Conservation (phyloP, 2,113 vertebrate species). For the Coptodon rendalli region DNA sequence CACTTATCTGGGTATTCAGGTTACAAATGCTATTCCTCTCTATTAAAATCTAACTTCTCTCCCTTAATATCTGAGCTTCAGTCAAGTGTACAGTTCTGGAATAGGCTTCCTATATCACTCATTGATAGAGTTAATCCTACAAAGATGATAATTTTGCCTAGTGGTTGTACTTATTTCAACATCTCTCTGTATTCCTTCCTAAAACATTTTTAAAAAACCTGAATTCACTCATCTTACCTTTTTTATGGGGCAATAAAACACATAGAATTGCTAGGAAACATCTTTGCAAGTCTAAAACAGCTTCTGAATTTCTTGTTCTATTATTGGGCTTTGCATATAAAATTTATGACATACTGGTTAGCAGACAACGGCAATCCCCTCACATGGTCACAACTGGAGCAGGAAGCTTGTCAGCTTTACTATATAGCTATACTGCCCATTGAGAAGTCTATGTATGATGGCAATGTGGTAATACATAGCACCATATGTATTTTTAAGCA, state of each 20-base stretch:
- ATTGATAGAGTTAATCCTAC: neutral
- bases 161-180: neutral
- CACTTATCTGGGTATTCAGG: neutral
- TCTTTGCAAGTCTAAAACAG: neutral
- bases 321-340: neutral
- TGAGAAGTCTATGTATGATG: neutral
- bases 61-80: neutral
- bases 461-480: neutral
- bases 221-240: neutral
- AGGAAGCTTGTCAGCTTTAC: neutral
- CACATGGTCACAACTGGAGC: neutral
- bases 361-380: neutral
- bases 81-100: neutral
- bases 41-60: neutral
- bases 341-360: neutral
- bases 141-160: fast-evolving
- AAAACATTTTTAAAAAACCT: neutral
- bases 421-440: neutral
- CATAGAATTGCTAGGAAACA: neutral
- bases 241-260: neutral
- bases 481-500: neutral
- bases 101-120: neutral
- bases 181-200: neutral
- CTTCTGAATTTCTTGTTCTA: neutral
- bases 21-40: neutral